These are phyloP conservation scores for Mnemiopsis leidyi DNA, from an alignment of 37 sponge, comb jelly and placozoan species.

Conservation along the genomic window DNA sequence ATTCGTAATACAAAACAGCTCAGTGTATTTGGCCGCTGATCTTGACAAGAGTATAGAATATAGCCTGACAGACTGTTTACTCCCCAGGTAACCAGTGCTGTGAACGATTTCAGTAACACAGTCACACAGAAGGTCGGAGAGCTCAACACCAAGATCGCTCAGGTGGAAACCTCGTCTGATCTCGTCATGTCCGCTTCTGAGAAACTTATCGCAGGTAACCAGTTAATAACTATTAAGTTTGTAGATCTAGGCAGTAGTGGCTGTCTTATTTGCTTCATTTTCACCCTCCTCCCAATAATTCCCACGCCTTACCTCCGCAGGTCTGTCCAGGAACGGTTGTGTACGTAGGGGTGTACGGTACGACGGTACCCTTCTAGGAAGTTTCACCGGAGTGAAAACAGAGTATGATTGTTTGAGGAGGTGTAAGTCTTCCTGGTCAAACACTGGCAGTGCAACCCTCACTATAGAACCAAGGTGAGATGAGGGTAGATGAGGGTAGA, in stretches of 20 bases:
- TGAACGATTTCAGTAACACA: neutral
- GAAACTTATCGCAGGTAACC: neutral
- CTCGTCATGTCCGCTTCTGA: neutral
- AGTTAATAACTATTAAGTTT: too few species aligned
- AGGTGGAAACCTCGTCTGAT: neutral
- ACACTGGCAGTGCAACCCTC: neutral
- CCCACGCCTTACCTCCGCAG: neutral
- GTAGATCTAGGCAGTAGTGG: too few species aligned
- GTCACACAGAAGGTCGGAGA: neutral
- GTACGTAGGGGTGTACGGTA: neutral
- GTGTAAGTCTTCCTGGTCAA: neutral
- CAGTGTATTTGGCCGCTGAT: too few species aligned
- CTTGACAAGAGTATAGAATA: too few species aligned
- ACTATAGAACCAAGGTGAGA: neutral
- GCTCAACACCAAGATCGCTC: neutral
- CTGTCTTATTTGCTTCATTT: too few species aligned
- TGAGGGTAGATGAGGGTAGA: too few species aligned
- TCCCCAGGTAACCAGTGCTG: neutral
- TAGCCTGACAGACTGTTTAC: too few species aligned
- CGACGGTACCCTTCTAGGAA: neutral
- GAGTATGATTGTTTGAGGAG: neutral
- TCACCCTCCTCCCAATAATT: neutral
- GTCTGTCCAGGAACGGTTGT: neutral
- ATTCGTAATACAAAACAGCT: too few species aligned
- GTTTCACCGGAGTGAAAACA: neutral